A percentile compares a stretch with the other conserved stretches of the same genome.
phyloP scores from a whole-genome alignment of 1,140 invertebrate species.

The Pararge aegeria region DNA sequence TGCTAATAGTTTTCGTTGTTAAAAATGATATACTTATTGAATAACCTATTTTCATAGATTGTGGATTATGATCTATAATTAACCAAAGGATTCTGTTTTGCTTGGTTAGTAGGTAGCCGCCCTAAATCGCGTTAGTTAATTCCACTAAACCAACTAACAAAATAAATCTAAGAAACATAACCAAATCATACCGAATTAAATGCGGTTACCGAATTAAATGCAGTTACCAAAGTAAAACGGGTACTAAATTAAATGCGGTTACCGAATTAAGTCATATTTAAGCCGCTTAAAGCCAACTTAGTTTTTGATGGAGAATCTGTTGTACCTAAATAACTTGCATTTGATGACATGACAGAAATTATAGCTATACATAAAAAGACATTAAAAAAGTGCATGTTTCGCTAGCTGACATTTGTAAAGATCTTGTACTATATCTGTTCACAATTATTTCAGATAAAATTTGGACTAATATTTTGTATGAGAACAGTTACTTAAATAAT shows the following conservation, averaged over 20 bases:
- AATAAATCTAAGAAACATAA: slow-evolving; percentile 64
- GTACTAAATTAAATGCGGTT: too few relatives aligned
- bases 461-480: too few relatives aligned
- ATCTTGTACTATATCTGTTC: too few relatives aligned
- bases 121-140: slow-evolving; percentile 17
- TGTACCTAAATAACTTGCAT: slow-evolving; percentile 11
- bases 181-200: slow-evolving; percentile 53
- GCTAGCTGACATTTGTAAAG: too few relatives aligned
- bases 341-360: slow-evolving; percentile 24
- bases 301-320: slow-evolving; percentile 21
- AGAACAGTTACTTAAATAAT: too few relatives aligned
- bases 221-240: too few relatives aligned
- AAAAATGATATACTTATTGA: too few relatives aligned
- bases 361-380: not conserved
- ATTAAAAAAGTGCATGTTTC: not conserved
- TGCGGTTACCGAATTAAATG: slow-evolving; percentile 37
- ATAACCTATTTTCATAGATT: too few relatives aligned
- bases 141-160: slow-evolving; percentile 44
- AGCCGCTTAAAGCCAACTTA: slow-evolving; percentile 55
- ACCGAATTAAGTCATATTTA: slow-evolving; percentile 50
- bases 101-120: slow-evolving; percentile 12
- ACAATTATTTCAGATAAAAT: too few relatives aligned
- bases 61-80: too few relatives aligned
- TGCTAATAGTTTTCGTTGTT: too few relatives aligned
- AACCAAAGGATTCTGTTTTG: too few relatives aligned